phyloP scores from a whole-genome alignment of 2,113 vertebrate genomes.

The Podocnemis expansa region DNA sequence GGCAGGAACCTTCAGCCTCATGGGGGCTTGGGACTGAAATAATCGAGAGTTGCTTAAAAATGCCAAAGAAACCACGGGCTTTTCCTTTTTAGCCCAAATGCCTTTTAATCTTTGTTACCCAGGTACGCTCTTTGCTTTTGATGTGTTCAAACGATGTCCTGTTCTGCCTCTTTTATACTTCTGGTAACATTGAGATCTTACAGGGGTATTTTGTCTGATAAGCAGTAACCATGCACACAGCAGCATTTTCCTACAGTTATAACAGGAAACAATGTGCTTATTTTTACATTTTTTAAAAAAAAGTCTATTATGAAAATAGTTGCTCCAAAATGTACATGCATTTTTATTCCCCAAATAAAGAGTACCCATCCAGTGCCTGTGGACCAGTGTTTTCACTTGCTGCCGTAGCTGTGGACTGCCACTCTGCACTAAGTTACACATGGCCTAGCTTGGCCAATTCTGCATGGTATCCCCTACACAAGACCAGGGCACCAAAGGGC shows the following conservation, averaged over 20 bases:
- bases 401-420: background rate
- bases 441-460: background rate
- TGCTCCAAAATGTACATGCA: conserved; percentile 71
- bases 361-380: conserved; percentile 2
- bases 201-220: conserved; percentile 66
- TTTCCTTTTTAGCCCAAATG: conserved; percentile 50
- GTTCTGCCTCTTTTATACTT: conserved; percentile 50
- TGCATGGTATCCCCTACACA: background rate
- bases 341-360: conserved; percentile 73
- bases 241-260: conserved; percentile 73
- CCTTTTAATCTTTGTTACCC: conserved; percentile 61
- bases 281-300: conserved; percentile 76
- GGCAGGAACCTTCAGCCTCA: background rate
- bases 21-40: conserved; percentile 43
- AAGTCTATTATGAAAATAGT: conserved; percentile 74
- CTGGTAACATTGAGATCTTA: conserved; percentile 72
- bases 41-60: conserved; percentile 45
- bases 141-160: conserved; percentile 41
- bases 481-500: background rate
- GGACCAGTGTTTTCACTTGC: background rate
- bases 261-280: conserved; percentile 73
- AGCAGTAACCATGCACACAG: conserved; percentile 69
- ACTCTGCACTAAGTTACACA: background rate
- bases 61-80: conserved; percentile 64
- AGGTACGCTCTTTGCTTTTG: conserved; percentile 30